A percentile compares a stretch with the other conserved stretches of the same genome.
Evolutionary conservation across 2,888 invertebrate genomes (phyloP).

Genomic region (Troides aeacus): DNA sequence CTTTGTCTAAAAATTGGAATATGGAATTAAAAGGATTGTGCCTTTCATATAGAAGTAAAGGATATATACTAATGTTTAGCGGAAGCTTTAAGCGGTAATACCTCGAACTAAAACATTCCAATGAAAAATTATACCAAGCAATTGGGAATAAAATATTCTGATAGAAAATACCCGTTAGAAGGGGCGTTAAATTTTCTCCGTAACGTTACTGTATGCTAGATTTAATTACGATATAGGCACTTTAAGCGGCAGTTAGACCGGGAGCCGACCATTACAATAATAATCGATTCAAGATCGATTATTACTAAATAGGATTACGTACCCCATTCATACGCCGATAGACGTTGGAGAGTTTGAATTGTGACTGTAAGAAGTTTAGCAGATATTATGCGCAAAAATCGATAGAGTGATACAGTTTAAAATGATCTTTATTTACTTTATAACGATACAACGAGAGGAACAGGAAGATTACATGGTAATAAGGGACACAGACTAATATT

Average conservation of each 20-base stretch:
- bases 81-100: too few relatives aligned
- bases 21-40: too few relatives aligned
- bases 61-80: too few relatives aligned
- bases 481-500: too few relatives aligned
- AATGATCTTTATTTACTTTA: too few relatives aligned
- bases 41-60: too few relatives aligned
- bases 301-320: constrained; percentile 59
- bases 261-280: constrained; percentile 71
- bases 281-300: constrained; percentile 73
- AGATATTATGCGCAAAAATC: constrained; percentile 3
- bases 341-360: constrained; percentile 26
- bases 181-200: constrained; percentile 3
- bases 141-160: neutral
- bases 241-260: constrained; percentile 48
- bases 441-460: too few relatives aligned
- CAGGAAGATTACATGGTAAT: too few relatives aligned
- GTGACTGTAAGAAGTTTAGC: constrained; percentile 20
- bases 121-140: neutral
- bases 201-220: constrained; percentile 46
- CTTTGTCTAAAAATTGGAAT: too few relatives aligned
- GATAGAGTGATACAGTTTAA: too few relatives aligned
- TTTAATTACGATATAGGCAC: constrained; percentile 72
- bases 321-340: constrained; percentile 59
- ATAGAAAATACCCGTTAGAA: neutral
- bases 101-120: neutral